These are phyloP conservation scores for Drosophila melanocephala DNA, from an alignment of 2,888 invertebrate genomes.

Conservation along the genomic window DNA sequence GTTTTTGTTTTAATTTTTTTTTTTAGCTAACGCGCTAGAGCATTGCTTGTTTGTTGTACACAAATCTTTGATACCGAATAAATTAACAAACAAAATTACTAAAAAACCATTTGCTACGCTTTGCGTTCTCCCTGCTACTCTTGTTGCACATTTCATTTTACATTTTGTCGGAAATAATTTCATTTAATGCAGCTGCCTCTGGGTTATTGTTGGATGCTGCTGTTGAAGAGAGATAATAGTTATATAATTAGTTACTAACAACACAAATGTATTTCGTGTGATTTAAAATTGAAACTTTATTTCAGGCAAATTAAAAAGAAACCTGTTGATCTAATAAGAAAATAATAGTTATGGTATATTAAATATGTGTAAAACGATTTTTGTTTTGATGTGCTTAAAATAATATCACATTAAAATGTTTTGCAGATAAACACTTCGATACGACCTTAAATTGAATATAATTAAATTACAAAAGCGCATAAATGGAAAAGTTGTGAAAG, in stretches of 20 bases:
- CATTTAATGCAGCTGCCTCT: slow-evolving; percentile 37
- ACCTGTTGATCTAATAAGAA: slow-evolving; percentile 37
- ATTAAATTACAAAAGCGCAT: slow-evolving; percentile 32
- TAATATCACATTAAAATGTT: slow-evolving; percentile 77
- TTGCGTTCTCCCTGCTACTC: slow-evolving; percentile 47
- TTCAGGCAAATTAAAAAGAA: slow-evolving; percentile 43
- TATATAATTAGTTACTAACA: background rate
- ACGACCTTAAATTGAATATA: slow-evolving; percentile 45
- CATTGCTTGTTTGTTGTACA: slow-evolving; percentile 54
- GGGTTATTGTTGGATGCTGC: slow-evolving; percentile 40
- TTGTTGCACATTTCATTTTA: slow-evolving; percentile 63
- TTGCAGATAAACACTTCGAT: slow-evolving; percentile 45
- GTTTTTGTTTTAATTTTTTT: slow-evolving; percentile 18
- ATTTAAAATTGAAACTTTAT: slow-evolving; percentile 50
- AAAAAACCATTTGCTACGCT: slow-evolving; percentile 67
- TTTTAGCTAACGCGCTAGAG: slow-evolving; percentile 69
- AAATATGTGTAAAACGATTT: slow-evolving; percentile 36
- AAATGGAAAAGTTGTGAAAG: slow-evolving; percentile 35
- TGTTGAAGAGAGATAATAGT: slow-evolving; percentile 40
- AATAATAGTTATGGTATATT: slow-evolving; percentile 35
- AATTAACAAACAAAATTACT: slow-evolving; percentile 69
- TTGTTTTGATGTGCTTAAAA: slow-evolving; percentile 68
- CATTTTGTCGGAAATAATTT: slow-evolving; percentile 42
- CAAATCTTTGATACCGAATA: slow-evolving; percentile 71
- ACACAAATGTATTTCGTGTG: slow-evolving; percentile 3